Evolutionary conservation across 2,888 invertebrate genomes (phyloP), one percentile per base, ranked within the genome.

Genomic region (Cyclophora punctaria): DNA sequence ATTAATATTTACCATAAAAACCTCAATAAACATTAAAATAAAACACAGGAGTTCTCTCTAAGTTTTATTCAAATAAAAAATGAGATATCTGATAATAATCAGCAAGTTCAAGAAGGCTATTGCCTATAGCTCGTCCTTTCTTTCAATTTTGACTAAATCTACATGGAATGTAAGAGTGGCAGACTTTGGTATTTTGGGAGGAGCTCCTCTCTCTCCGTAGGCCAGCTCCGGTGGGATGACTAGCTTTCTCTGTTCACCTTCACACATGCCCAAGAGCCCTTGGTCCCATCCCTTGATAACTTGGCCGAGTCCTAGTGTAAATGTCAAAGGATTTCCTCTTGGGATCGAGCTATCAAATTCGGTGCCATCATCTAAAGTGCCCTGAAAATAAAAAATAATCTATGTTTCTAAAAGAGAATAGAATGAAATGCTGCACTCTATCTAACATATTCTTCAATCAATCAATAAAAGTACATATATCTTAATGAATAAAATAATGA

Each of bases 281-380:
- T 96, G 95, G 64, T 97, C 96, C 96, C 96, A 96, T 43, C 96
- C 96, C 78, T 94, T 95, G 60, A 97, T 96, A 3, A 96, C 96
- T 82, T 96, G 96, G 0, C 95, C 95, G 3, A 92, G 90, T 44
- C 96, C 96, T 50, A 97, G 83, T 2, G 94, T 95, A 70, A 97
- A 96, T 6, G 93, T 92, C 53, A 96, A 90, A 0, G 95, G 95
- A 58, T 93, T 90, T 34, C 92, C 92, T 58, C 95, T 85, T 33
- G 91, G 90, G 63, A 93, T 90, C 56, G 95, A 95, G 71, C 93
- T 95, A 75, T 97, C 96, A 87, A 97, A 96, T 77, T 96, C 95
- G 6, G 93, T 93, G 3, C 95, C 96, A 89, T 95, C 94, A 63
- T 94, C 93, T 50, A 96, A 80, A 4, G 92, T 93, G 34, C 96